phyloP scores from a whole-genome alignment of 92 coral and sea anemone species.

The Metridium senile region DNA sequence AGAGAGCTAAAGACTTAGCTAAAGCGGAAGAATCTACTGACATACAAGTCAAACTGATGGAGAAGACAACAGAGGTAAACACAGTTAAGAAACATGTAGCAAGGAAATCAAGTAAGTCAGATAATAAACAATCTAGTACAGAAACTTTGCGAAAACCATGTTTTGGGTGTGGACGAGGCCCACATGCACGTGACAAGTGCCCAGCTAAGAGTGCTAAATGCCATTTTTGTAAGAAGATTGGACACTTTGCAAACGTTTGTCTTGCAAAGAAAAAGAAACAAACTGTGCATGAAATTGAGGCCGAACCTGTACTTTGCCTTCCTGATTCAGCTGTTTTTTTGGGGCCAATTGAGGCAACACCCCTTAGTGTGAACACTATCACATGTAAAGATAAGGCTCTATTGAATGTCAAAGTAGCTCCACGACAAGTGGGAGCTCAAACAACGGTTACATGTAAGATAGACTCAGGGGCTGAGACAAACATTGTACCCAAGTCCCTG shows the following conservation, averaged over 20 bases:
- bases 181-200: conserved; percentile 39
- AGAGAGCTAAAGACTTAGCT: conserved; percentile 30
- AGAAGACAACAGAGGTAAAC: no score
- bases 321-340: conserved; percentile 7
- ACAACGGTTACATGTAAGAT: conserved; percentile 33
- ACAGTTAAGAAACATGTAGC: neutral
- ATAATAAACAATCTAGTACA: neutral
- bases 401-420: conserved; percentile 22
- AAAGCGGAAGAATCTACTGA: conserved; percentile 48
- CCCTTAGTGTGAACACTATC: conserved; percentile 31
- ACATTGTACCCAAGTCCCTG: conserved; percentile 51
- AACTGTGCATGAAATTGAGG: conserved; percentile 37
- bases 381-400: conserved; percentile 50
- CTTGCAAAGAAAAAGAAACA: conserved; percentile 38
- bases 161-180: conserved; percentile 38
- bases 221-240: conserved; percentile 36
- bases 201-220: conserved; percentile 33
- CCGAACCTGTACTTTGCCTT: conserved; percentile 6
- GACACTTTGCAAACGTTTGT: conserved; percentile 53
- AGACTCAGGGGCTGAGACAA: conserved; percentile 63
- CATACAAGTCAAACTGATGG: conserved; percentile 25
- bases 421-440: conserved; percentile 25
- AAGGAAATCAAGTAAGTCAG: conserved; percentile 29
- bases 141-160: neutral
- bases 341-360: conserved; percentile 43